These are phyloP conservation scores for Chroicocephalus ridibundus DNA, from an alignment of 2,113 vertebrate genomes.

Conservation along the genomic window DNA sequence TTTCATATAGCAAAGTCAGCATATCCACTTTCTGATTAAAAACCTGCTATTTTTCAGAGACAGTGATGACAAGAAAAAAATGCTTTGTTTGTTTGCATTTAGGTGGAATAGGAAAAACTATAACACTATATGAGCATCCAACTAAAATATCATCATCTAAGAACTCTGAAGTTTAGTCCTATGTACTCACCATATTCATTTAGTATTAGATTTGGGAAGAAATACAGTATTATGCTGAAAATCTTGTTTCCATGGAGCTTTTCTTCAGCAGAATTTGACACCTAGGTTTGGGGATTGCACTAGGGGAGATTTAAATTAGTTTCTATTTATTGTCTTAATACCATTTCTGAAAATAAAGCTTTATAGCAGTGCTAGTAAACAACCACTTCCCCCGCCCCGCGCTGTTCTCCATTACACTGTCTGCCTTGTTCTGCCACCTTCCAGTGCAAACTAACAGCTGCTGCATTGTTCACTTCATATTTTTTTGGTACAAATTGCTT, in stretches of 20 bases:
- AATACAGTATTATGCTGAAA: neutral
- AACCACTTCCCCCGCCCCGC: rapidly evolving
- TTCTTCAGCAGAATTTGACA: neutral
- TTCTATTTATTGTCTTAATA: neutral
- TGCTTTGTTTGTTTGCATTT: neutral
- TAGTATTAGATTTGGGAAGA: neutral
- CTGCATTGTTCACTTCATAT: neutral
- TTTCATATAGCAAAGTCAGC: neutral
- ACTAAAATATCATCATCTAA: neutral
- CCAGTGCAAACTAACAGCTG: neutral
- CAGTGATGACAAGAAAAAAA: neutral
- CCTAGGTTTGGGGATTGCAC: neutral
- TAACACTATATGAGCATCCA: neutral
- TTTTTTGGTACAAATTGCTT: neutral
- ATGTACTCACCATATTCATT: neutral
- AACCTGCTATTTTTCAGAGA: neutral
- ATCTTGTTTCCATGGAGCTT: neutral
- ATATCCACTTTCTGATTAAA: neutral
- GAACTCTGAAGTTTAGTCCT: neutral
- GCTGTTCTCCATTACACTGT: neutral
- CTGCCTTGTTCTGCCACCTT: neutral
- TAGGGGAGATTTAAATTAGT: neutral
- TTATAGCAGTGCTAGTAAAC: neutral
- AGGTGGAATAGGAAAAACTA: neutral
- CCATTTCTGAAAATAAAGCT: neutral